Percentiles rank a stretch among this genome's conserved stretches.
Evolutionary conservation across 2,888 invertebrate genomes (phyloP).

Genomic region (Aleiodes leptofemur): DNA sequence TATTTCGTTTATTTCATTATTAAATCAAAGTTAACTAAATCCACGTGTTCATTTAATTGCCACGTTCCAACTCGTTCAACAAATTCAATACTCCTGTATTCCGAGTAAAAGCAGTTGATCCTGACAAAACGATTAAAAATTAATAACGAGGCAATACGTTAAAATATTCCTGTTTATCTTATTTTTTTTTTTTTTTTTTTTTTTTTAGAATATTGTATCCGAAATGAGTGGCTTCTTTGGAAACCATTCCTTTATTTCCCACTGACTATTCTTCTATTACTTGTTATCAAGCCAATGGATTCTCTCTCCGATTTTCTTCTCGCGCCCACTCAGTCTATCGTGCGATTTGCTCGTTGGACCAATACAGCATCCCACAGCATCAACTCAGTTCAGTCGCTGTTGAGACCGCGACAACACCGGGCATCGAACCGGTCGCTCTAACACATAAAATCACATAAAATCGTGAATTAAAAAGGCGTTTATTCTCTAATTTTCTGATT

Average conservation of each 20-base stretch:
- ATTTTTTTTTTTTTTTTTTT: constrained; percentile 36
- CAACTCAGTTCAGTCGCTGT: constrained; percentile 72
- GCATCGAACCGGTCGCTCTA: constrained; percentile 60
- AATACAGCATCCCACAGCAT: constrained; percentile 68
- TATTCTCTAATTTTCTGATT: not conserved
- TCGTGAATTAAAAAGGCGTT: not conserved
- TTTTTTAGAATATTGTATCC: too few species aligned
- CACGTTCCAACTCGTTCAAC: too few species aligned
- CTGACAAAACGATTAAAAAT: too few species aligned
- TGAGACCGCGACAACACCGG: constrained; percentile 72
- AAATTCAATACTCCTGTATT: too few species aligned
- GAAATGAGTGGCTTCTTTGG: constrained; percentile 33
- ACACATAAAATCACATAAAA: too few species aligned
- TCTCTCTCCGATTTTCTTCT: constrained; percentile 53
- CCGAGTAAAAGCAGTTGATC: too few species aligned
- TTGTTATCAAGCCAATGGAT: constrained; percentile 51
- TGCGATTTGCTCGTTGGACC: constrained; percentile 61
- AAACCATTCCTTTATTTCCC: too few species aligned
- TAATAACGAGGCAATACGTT: too few species aligned
- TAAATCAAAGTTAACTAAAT: too few species aligned
- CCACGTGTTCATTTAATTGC: too few species aligned
- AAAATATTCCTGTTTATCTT: too few species aligned
- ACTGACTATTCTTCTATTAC: constrained; percentile 45
- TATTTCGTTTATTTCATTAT: too few species aligned
- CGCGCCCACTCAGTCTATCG: constrained; percentile 52